phyloP scores from a whole-genome alignment of 2,797 vertebrate species.

The Parauchenoglanis punctatus region DNA sequence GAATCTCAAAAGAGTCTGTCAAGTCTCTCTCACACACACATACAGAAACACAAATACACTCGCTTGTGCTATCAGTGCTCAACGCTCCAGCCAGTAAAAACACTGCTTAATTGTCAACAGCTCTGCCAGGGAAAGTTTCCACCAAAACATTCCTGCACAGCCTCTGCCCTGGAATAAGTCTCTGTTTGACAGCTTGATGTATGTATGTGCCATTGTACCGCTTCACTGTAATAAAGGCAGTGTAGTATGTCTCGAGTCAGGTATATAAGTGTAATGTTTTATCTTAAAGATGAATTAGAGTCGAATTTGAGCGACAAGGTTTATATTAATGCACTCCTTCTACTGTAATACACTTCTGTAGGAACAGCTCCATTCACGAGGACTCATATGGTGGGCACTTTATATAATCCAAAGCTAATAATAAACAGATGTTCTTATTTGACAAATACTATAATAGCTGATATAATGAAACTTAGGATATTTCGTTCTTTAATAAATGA shows the following conservation, averaged over 20 bases:
- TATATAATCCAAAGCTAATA: background rate
- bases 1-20: conserved; percentile 27
- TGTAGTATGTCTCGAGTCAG: background rate
- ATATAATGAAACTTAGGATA: too few species aligned
- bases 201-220: background rate
- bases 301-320: background rate
- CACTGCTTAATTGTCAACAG: conserved; percentile 56
- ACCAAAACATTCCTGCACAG: conserved; percentile 63
- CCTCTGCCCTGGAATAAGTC: conserved; percentile 10
- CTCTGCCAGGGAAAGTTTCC: conserved; percentile 56
- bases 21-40: background rate
- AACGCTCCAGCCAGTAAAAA: conserved; percentile 46
- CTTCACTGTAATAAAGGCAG: background rate
- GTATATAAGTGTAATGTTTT: background rate
- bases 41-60: conserved; percentile 18
- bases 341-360: background rate
- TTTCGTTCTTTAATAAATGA: too few species aligned
- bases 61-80: conserved; percentile 38
- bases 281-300: background rate
- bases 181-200: conserved; percentile 17
- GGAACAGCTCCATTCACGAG: background rate
- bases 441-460: too few species aligned
- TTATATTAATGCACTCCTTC: background rate
- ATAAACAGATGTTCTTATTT: background rate
- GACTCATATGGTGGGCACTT: background rate